Percentiles rank a stretch among this genome's conserved stretches.
phyloP scores from a whole-genome alignment of 2,888 invertebrate species.

The Carabus problematicus region DNA sequence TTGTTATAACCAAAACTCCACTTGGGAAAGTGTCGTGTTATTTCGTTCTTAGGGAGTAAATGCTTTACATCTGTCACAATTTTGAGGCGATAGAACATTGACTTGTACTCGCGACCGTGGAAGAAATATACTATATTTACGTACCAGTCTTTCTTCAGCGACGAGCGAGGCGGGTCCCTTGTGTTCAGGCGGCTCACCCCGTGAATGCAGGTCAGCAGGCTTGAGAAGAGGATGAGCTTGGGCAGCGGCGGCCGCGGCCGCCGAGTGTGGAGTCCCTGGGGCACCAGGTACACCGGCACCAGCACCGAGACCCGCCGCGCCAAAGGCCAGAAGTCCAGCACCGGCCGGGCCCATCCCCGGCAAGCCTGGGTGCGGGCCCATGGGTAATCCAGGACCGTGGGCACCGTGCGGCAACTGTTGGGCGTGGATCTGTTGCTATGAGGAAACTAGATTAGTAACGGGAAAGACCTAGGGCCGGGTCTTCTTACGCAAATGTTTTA shows the following conservation, averaged over 20 bases:
- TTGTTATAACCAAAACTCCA: too few relatives aligned
- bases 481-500: too few relatives aligned
- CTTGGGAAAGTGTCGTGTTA: too few relatives aligned
- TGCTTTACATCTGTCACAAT: too few relatives aligned
- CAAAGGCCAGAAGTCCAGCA: slow-evolving; percentile 53
- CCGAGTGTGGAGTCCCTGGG: slow-evolving; percentile 53
- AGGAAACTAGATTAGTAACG: too few relatives aligned
- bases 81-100: too few relatives aligned
- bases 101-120: too few relatives aligned
- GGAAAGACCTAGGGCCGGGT: too few relatives aligned
- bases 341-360: slow-evolving; percentile 55
- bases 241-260: slow-evolving; percentile 46
- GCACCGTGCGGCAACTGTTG: slow-evolving; percentile 59
- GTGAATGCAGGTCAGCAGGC: slow-evolving; percentile 52
- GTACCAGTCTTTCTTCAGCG: slow-evolving; percentile 60
- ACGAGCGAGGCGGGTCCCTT: slow-evolving; percentile 47
- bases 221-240: slow-evolving; percentile 53
- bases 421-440: slow-evolving; percentile 59
- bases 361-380: slow-evolving; percentile 58
- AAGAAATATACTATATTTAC: too few relatives aligned
- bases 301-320: slow-evolving; percentile 50
- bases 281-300: slow-evolving; percentile 49
- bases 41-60: too few relatives aligned
- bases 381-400: slow-evolving; percentile 56
- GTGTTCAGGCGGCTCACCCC: slow-evolving; percentile 47